These are phyloP conservation scores for Homarus gammarus DNA, from an alignment of 2,888 invertebrate genomes.

Conservation along the genomic window DNA sequence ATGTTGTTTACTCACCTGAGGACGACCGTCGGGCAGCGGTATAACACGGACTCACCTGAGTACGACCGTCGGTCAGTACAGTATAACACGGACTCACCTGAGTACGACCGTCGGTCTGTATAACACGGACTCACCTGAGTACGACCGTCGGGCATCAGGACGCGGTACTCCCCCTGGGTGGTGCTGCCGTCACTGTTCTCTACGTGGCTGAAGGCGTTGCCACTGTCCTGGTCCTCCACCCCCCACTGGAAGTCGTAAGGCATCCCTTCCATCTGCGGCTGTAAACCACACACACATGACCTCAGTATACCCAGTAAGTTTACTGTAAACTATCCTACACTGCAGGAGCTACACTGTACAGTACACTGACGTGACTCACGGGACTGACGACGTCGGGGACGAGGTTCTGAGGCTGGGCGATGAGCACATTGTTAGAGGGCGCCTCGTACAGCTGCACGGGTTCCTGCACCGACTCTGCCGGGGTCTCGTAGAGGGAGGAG, in stretches of 20 bases:
- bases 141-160: conserved; percentile 70
- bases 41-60: neutral
- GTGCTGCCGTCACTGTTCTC: conserved; percentile 74
- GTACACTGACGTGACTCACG: conserved; percentile 36
- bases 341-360: too few relatives aligned
- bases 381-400: conserved; percentile 25
- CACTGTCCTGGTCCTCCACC: conserved; percentile 63
- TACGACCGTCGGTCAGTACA: neutral
- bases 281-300: neutral
- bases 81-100: neutral
- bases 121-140: conserved; percentile 43
- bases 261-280: conserved; percentile 66
- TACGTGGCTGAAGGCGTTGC: conserved; percentile 71
- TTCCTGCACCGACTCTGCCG: conserved; percentile 25
- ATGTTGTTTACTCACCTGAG: conserved; percentile 53
- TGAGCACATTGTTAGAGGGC: conserved; percentile 23
- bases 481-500: conserved; percentile 62
- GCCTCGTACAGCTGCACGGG: conserved; percentile 26
- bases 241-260: conserved; percentile 74
- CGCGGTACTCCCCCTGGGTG: conserved; percentile 74
- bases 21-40: conserved; percentile 40
- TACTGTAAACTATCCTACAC: too few relatives aligned
- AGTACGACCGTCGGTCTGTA: neutral
- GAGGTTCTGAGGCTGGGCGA: conserved; percentile 40
- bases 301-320: too few relatives aligned